Conservation (phyloP, 2,888 invertebrate species). For the Phaonia tiefii region DNA sequence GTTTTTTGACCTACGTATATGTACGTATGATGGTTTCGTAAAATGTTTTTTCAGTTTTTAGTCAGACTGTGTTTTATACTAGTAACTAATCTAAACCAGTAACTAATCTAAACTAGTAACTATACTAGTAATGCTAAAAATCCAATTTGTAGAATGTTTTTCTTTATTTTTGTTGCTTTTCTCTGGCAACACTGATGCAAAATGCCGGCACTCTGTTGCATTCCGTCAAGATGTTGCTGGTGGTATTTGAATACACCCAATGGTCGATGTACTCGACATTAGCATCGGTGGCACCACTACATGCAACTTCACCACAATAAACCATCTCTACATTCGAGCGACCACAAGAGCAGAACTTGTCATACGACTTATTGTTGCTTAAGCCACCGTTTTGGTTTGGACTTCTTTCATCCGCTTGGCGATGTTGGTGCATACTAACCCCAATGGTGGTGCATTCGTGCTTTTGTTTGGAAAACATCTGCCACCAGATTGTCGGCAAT, state of each 20-base stretch:
- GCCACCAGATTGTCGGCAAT: neutral
- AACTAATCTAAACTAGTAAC: no score
- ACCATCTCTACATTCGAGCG: slow-evolving; percentile 44
- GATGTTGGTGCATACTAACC: slow-evolving; percentile 43
- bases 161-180: no score
- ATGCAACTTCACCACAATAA: slow-evolving; percentile 9
- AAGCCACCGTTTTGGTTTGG: neutral
- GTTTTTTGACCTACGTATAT: no score
- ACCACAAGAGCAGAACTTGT: slow-evolving; percentile 50
- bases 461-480: slow-evolving; percentile 42
- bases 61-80: no score
- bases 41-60: no score
- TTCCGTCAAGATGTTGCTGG: slow-evolving; percentile 49
- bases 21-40: no score
- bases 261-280: slow-evolving; percentile 44
- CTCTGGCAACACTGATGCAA: slow-evolving; percentile 65
- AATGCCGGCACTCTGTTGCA: slow-evolving; percentile 59
- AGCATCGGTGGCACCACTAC: slow-evolving; percentile 49
- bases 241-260: slow-evolving; percentile 28
- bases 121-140: no score
- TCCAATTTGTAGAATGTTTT: no score
- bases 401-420: slow-evolving; percentile 7
- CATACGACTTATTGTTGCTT: slow-evolving; percentile 50
- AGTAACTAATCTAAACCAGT: no score
- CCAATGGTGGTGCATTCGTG: slow-evolving; percentile 59